Percentiles rank a stretch among this genome's conserved stretches.
Evolutionary conservation across 2,113 vertebrate genomes (phyloP).

Genomic region (Melanotaenia duboulayi): DNA sequence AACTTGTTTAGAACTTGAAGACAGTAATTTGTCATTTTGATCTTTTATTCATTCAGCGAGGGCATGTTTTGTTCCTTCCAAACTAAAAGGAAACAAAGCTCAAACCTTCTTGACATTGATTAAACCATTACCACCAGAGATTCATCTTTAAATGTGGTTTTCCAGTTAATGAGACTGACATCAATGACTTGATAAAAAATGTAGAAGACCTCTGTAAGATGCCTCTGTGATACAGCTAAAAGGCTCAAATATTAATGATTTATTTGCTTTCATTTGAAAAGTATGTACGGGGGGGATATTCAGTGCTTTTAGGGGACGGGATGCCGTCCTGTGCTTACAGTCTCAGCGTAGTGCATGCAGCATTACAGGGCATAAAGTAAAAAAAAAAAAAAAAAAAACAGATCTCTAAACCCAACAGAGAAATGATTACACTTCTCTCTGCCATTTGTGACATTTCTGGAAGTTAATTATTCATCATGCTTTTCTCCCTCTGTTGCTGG

Average conservation of each 20-base stretch:
- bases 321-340: conserved; percentile 36
- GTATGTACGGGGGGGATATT: conserved; percentile 59
- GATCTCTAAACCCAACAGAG: conserved; percentile 72
- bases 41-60: conserved; percentile 34
- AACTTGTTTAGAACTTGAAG: conserved; percentile 58
- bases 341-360: conserved; percentile 24
- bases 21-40: conserved; percentile 61
- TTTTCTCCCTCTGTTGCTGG: conserved; percentile 76
- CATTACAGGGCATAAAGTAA: conserved; percentile 55
- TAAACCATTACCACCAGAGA: conserved; percentile 60
- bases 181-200: conserved; percentile 70
- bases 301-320: conserved; percentile 70
- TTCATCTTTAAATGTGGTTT: conserved; percentile 61
- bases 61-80: conserved; percentile 10
- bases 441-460: conserved; percentile 78
- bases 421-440: conserved; percentile 75
- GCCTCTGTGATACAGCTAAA: conserved; percentile 58
- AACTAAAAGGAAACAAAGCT: conserved; percentile 37
- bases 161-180: conserved; percentile 74
- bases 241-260: conserved; percentile 78
- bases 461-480: conserved; percentile 83
- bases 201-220: conserved; percentile 51
- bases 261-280: conserved; percentile 78
- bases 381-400: conserved; percentile 57
- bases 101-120: conserved; percentile 47